phyloP scores from a whole-genome alignment of 2,113 vertebrate genomes.

The Oryctolagus cuniculus region DNA sequence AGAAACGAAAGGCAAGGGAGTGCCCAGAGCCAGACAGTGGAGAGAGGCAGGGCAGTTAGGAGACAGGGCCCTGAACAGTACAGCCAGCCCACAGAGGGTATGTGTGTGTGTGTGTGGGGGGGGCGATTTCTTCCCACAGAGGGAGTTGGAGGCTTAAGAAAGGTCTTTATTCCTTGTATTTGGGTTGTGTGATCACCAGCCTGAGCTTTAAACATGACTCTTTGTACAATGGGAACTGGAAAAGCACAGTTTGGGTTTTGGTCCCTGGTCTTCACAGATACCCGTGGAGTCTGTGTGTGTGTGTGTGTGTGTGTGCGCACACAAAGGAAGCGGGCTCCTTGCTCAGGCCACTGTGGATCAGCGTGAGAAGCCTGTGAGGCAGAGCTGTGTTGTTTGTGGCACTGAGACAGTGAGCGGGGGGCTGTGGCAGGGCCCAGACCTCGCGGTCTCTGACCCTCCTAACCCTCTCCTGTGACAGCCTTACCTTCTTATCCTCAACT shows the following conservation, averaged over 20 bases:
- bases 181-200: not conserved
- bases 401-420: not conserved
- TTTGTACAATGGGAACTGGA: conserved; percentile 28
- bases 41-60: not conserved
- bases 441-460: not conserved
- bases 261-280: not conserved
- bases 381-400: not conserved
- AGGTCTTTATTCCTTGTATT: conserved; percentile 27
- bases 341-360: not conserved
- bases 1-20: not conserved
- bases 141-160: not conserved
- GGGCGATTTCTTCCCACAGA: conserved; percentile 15
- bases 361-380: not conserved
- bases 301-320: too few species aligned
- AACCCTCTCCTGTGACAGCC: not conserved
- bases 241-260: not conserved
- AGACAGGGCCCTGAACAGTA: not conserved
- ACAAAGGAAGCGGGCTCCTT: not conserved
- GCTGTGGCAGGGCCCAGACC: not conserved
- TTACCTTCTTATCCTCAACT: conserved; percentile 90
- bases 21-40: not conserved
- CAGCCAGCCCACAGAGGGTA: not conserved
- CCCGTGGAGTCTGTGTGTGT: not conserved
- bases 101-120: too few species aligned
- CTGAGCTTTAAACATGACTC: conserved; percentile 42